A percentile compares a stretch with the other conserved stretches of the same genome.
Evolutionary conservation across 2,113 vertebrate genomes (phyloP).

Genomic region (Coregonus clupeaformis): DNA sequence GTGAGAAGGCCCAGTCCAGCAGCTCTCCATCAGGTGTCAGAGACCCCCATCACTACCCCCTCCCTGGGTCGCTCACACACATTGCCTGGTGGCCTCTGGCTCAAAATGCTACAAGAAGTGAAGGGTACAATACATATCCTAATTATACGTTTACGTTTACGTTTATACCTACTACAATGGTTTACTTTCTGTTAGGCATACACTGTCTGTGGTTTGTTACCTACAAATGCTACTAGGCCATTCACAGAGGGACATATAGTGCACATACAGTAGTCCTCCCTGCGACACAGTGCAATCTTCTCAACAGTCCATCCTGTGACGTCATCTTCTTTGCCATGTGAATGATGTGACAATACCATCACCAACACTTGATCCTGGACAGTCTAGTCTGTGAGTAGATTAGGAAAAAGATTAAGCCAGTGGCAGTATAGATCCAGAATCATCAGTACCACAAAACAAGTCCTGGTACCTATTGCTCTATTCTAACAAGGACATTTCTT

Average conservation of each 20-base stretch:
- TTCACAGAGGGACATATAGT: no score
- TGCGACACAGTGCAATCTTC: no score
- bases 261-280: no score
- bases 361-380: not conserved
- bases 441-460: not conserved
- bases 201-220: not conserved
- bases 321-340: not conserved
- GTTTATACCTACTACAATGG: no score
- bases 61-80: slow-evolving; percentile 2
- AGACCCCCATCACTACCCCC: slow-evolving; percentile 24
- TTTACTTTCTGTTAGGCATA: not conserved
- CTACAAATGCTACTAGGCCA: no score
- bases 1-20: slow-evolving; percentile 52
- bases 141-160: no score
- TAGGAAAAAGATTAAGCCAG: not conserved
- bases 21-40: slow-evolving; percentile 59
- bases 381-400: no score
- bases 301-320: not conserved
- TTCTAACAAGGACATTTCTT: not conserved
- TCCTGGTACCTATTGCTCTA: not conserved
- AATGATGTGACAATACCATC: not conserved
- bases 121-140: no score
- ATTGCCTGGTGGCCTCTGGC: no score
- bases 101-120: no score
- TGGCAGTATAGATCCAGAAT: not conserved